Percentiles rank a stretch among this genome's conserved stretches.
phyloP scores from a whole-genome alignment of 2,113 vertebrate genomes.

The Leptobrachium leishanense region DNA sequence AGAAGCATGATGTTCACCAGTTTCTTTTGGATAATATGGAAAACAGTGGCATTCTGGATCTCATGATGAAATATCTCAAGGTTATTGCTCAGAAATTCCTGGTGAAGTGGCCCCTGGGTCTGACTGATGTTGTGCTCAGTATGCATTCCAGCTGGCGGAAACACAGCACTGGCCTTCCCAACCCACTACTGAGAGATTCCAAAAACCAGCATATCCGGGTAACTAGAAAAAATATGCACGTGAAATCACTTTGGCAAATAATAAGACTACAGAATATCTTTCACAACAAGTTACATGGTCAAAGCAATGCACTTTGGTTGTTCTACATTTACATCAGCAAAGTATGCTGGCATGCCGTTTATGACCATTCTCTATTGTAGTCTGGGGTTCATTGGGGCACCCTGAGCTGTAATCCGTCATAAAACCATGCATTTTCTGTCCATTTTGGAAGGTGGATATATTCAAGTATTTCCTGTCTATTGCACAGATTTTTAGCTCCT shows the following conservation, averaged over 20 bases:
- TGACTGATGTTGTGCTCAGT: constrained; percentile 82
- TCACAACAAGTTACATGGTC: no score
- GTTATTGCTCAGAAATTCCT: constrained; percentile 84
- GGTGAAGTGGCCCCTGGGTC: constrained; percentile 84
- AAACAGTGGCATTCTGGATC: constrained; percentile 89
- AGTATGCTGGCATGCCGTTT: no score
- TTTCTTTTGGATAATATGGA: constrained; percentile 84
- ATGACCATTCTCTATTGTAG: no score
- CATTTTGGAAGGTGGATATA: no score
- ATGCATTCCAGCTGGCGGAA: constrained; percentile 88
- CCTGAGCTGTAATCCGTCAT: no score
- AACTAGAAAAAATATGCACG: constrained; percentile 25
- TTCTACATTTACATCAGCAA: no score
- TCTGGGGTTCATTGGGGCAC: no score
- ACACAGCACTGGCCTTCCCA: constrained; percentile 89
- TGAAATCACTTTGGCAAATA: not conserved
- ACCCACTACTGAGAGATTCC: constrained; percentile 87
- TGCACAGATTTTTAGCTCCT: no score
- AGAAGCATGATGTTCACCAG: constrained; percentile 86
- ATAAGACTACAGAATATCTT: no score
- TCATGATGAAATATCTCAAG: constrained; percentile 92
- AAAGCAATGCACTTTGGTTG: no score
- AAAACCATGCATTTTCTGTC: no score
- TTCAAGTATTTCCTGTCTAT: no score
- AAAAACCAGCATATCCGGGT: constrained; percentile 86